Evolutionary conservation across 2,888 invertebrate species (phyloP), one percentile per base, ranked within the genome.

Genomic region (Miltochrista miniata): DNA sequence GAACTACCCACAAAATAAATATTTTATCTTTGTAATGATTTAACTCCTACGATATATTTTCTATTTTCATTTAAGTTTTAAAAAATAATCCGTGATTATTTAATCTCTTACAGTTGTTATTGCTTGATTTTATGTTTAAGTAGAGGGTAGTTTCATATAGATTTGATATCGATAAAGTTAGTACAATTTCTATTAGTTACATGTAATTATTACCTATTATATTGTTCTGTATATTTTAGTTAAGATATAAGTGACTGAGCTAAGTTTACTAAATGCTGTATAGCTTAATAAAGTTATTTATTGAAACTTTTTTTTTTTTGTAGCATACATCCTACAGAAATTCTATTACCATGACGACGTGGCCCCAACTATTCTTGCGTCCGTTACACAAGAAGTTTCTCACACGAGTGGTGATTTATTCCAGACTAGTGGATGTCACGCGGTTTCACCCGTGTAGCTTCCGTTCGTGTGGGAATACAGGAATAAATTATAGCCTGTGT

Each of bases 201-300:
- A 5, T 24, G 18, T 24, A 24, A 24, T 5, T 24, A 24, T 24
- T 5, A 24, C 5, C 2, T 24, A 24, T 24, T 4, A 24, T 24
- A 4, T 24, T 24, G 18, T 24, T 24, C 18, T 57, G 41, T 67
- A 53, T 45, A 45, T 50, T 51, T 48, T 53, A 53, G 45, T 45
- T 59, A 62, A 36, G n/a, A 48, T 45, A 40, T 47, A 62, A 51
- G 60, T 39, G 48, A 56, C 62, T 55, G 56, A 59, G 18, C 18
- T 24, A 24, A 57, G 56, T 65, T 56, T 41, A 49, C 46, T 48
- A 42, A 24, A 40, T 37, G 51, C 13, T 18, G 24, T 53, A 51
- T 52, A 48, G 51, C 54, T 57, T 61, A 56, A 48, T 51, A 70
- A 64, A 36, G 34, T 33, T 67, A 70, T 68, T 67, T 68, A 68